Evolutionary conservation across 1,140 invertebrate genomes (phyloP).

Genomic region (Macrostomum lignano): DNA sequence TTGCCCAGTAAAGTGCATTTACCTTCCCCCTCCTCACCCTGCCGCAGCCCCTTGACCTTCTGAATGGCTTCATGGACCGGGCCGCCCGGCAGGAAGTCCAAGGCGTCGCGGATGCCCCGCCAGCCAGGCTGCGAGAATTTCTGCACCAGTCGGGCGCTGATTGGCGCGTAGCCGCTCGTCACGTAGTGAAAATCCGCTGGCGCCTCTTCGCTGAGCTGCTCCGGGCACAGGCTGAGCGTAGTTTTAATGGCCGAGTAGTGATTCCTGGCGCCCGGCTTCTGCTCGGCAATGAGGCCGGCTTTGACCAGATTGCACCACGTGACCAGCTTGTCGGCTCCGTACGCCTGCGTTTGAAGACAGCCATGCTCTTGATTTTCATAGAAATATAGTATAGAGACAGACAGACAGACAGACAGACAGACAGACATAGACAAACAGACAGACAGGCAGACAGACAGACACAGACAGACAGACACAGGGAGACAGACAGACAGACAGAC

Average conservation of each 20-base stretch:
- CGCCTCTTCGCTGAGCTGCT: slow-evolving; percentile 48
- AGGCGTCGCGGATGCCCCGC: slow-evolving; percentile 39
- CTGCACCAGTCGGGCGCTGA: slow-evolving; percentile 60
- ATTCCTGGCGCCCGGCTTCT: slow-evolving; percentile 26
- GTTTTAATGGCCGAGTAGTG: slow-evolving; percentile 28
- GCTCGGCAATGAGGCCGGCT: slow-evolving; percentile 44
- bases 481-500: too few species aligned
- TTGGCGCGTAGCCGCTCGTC: slow-evolving; percentile 58
- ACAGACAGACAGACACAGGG: too few species aligned
- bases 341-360: slow-evolving; percentile 36
- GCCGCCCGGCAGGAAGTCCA: slow-evolving; percentile 39
- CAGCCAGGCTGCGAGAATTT: slow-evolving; percentile 44
- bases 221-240: slow-evolving; percentile 44
- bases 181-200: slow-evolving; percentile 42
- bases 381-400: too few species aligned
- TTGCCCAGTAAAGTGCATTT: too few species aligned
- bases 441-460: too few species aligned
- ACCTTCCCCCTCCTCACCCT: too few species aligned
- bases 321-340: slow-evolving; percentile 55
- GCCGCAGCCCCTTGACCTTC: too few species aligned
- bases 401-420: too few species aligned
- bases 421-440: too few species aligned
- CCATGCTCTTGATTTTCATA: background rate
- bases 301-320: slow-evolving; percentile 60
- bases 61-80: too few species aligned